Percentiles rank a stretch among this genome's conserved stretches.
These are phyloP conservation scores for Arctia plantaginis DNA, from an alignment of 2,888 invertebrate species.

Conservation along the genomic window DNA sequence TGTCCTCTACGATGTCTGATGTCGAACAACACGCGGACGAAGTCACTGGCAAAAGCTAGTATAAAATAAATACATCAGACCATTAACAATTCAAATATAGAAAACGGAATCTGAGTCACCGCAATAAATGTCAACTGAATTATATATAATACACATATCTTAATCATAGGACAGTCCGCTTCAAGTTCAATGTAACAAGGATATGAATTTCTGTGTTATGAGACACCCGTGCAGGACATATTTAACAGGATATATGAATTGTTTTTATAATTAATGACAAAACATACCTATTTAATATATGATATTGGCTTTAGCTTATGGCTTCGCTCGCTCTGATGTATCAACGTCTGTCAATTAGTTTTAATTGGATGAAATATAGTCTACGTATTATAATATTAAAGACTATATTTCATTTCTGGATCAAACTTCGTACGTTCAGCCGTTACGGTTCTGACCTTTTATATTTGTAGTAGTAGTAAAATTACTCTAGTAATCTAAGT, in stretches of 20 bases:
- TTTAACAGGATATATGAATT: neutral
- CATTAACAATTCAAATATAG: neutral
- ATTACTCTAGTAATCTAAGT: neutral
- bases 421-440: neutral
- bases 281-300: neutral
- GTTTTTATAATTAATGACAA: neutral
- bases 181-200: conserved; percentile 22
- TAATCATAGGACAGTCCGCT: neutral
- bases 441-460: neutral
- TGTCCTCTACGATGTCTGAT: no score
- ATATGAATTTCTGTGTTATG: conserved; percentile 11
- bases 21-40: no score
- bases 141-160: neutral
- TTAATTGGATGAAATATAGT: neutral
- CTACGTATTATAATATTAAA: neutral
- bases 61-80: no score
- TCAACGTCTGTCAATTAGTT: neutral
- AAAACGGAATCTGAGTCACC: neutral
- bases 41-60: no score
- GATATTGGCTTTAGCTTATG: neutral
- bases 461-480: neutral
- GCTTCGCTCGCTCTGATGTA: neutral
- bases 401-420: neutral
- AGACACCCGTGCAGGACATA: neutral
- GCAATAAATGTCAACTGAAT: neutral